phyloP scores from a whole-genome alignment of 2,113 vertebrate genomes.

The Indri indri region DNA sequence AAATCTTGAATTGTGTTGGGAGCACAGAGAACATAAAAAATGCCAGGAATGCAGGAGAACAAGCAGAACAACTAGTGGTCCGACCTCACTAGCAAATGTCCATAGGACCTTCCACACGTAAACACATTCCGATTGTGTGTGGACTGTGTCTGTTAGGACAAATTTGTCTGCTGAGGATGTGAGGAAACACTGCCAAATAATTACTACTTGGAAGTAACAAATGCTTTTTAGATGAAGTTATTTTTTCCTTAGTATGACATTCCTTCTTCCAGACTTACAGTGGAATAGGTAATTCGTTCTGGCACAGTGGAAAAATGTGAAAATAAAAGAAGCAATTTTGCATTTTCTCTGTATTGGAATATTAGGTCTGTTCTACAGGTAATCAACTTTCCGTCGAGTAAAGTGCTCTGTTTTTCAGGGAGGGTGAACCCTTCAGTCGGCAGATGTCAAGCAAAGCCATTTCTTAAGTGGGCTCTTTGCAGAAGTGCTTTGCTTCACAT shows the following conservation, averaged over 20 bases:
- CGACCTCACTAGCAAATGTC: background rate
- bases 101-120: background rate
- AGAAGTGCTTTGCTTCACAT: slow-evolving; percentile 54
- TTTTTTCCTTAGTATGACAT: slow-evolving; percentile 52
- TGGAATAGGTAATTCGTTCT: slow-evolving; percentile 38
- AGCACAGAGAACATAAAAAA: background rate
- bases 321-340: slow-evolving; percentile 69
- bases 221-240: slow-evolving; percentile 64
- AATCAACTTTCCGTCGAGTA: slow-evolving; percentile 53
- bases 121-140: background rate
- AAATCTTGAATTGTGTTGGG: background rate
- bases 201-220: slow-evolving; percentile 61
- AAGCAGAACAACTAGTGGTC: background rate
- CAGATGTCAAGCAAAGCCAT: slow-evolving; percentile 50
- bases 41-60: background rate
- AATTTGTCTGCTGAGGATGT: slow-evolving; percentile 55
- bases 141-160: background rate
- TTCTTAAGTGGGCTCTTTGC: slow-evolving; percentile 62
- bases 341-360: slow-evolving; percentile 61
- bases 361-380: slow-evolving; percentile 56
- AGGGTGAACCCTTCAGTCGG: slow-evolving; percentile 33
- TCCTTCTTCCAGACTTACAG: slow-evolving; percentile 44
- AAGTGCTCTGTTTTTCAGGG: slow-evolving; percentile 46
- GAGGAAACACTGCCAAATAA: slow-evolving; percentile 62
- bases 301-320: slow-evolving; percentile 58